Base-by-base conservation (phyloP, 2,113 vertebrate genomes). In the Rissa tridactyla region DNA sequence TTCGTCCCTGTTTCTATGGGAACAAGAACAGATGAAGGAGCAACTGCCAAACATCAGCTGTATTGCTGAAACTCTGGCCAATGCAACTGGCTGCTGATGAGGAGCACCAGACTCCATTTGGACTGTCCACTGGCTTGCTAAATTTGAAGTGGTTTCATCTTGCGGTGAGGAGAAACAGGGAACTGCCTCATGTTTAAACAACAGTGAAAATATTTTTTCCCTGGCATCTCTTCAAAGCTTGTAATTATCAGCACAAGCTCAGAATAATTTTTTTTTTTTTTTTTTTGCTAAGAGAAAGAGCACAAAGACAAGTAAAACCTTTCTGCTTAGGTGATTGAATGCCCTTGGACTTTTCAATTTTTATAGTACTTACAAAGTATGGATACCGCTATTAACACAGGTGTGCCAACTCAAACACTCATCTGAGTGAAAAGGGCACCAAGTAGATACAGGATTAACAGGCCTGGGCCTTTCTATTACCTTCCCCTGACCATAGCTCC, bases 1-100 rank as follows among this genome's bases (percentile, higher is more conserved):
- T 91, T 94, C 18, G 1, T 84, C 38, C 26, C 58, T 46, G 95
- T 96, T 95, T 94, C 90, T 90, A 88, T 93, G 90, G 96, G 55
- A 96, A 94, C 85, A 92, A 62, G 68, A 88, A 26, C 7, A 88
- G 90, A 93, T 46, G 79, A 94, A 93, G 75, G 20, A 94, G 46
- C 22, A 77, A 79, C 58, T 58, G 44, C n/a, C 58, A 90, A 69
- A 32, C 65, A 69, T 70, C 69, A 71, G 5, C 49, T 90, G 54
- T 32, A 44, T 73, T 86, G 32, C 51, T 83, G 62, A 83, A 89
- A 80, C 58, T 46, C 62, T 47, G 38, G 65, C 62, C 75, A 77
- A 73, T 29, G 49, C 52, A 84, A 82, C 18, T 85, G 80, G 25
- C 32, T 88, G 29, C 76, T 92, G 71, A 2, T 46, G 47, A 66